Conservation (phyloP, 2,888 invertebrate genomes). For the Agrochola circellaris region DNA sequence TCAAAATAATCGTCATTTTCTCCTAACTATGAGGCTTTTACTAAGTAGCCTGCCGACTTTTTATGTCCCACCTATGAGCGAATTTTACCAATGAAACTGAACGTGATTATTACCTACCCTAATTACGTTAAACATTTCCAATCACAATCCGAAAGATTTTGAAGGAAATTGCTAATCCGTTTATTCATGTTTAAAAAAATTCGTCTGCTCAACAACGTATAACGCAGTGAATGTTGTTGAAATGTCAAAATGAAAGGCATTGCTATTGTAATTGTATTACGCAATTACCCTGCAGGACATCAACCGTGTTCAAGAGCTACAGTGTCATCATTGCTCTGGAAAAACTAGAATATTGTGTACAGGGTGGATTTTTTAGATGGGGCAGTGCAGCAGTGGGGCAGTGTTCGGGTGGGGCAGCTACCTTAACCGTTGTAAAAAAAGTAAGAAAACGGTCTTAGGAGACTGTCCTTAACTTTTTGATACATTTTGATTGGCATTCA, state of each 20-base stretch:
- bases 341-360: neutral
- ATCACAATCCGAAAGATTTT: too few relatives aligned
- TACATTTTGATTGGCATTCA: too few relatives aligned
- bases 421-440: too few relatives aligned
- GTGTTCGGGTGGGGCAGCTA: too few relatives aligned
- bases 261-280: neutral
- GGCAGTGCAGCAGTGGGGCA: too few relatives aligned
- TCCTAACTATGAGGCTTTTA: neutral
- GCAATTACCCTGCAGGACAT: neutral
- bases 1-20: neutral
- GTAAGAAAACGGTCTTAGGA: too few relatives aligned
- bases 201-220: too few relatives aligned
- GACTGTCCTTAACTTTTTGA: too few relatives aligned
- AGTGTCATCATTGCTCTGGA: neutral
- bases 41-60: neutral
- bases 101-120: neutral
- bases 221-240: too few relatives aligned
- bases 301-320: neutral
- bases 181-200: neutral
- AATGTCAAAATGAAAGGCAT: neutral
- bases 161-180: neutral
- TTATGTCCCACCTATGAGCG: neutral
- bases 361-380: too few relatives aligned
- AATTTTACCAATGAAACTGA: neutral
- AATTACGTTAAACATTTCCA: too few relatives aligned